phyloP scores from a whole-genome alignment of 2,888 invertebrate genomes.

The Trichacis sp. region DNA sequence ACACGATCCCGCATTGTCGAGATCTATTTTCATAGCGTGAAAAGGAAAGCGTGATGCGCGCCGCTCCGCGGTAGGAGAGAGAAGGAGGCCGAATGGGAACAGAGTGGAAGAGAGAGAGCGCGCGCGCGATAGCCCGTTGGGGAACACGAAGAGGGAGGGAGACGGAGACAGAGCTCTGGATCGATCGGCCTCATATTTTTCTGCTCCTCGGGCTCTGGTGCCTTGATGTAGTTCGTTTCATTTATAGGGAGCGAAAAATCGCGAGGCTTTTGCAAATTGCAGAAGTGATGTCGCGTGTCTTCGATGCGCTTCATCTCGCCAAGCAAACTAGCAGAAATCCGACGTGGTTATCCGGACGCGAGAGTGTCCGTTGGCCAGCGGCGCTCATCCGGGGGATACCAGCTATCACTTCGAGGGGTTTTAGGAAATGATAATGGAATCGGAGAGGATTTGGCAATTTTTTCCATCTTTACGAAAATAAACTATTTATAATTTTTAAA shows the following conservation, averaged over 20 bases:
- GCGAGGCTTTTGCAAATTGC: too few species aligned
- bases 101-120: constrained; percentile 2
- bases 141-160: constrained; percentile 2
- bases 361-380: too few species aligned
- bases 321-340: too few species aligned
- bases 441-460: too few species aligned
- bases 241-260: background rate
- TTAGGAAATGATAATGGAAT: too few species aligned
- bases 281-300: background rate
- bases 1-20: constrained; percentile 36
- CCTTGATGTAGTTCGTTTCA: too few species aligned
- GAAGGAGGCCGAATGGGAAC: constrained; percentile 19
- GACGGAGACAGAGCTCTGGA: constrained; percentile 34
- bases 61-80: constrained; percentile 12
- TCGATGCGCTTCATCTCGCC: too few species aligned
- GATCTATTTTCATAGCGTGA: constrained; percentile 41
- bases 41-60: constrained; percentile 13
- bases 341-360: too few species aligned
- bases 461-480: too few species aligned
- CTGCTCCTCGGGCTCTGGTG: constrained; percentile 13
- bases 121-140: background rate
- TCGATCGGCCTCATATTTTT: constrained; percentile 28
- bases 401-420: too few species aligned
- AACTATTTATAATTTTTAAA: too few species aligned
- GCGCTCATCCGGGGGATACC: too few species aligned